Conservation (phyloP, 2,888 invertebrate species). For the Erpobdella octoculata region DNA sequence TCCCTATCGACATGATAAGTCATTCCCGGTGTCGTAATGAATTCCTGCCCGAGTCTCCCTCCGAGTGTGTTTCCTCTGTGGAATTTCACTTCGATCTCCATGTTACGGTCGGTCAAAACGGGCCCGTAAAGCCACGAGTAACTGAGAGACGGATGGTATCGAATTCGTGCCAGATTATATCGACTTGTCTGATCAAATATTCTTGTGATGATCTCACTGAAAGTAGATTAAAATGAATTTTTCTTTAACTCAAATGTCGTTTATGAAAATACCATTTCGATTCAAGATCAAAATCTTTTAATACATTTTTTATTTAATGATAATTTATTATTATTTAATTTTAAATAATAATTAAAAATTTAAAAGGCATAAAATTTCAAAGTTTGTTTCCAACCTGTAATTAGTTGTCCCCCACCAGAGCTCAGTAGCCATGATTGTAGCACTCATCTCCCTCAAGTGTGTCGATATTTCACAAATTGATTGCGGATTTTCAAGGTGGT, state of each 20-base stretch:
- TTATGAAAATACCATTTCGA: too few relatives aligned
- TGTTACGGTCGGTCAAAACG: slow-evolving; percentile 28
- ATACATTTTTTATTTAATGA: too few relatives aligned
- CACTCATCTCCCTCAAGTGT: slow-evolving; percentile 71
- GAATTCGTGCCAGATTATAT: slow-evolving; percentile 85
- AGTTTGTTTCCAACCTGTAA: slow-evolving; percentile 17
- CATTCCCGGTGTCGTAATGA: slow-evolving; percentile 15
- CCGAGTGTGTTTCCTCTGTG: slow-evolving; percentile 25
- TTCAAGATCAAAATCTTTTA: too few relatives aligned
- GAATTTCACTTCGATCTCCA: slow-evolving; percentile 24
- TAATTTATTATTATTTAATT: too few relatives aligned
- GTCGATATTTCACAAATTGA: slow-evolving; percentile 90
- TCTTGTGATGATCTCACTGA: slow-evolving; percentile 38
- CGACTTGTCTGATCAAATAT: slow-evolving; percentile 50
- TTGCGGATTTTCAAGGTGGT: slow-evolving; percentile 80
- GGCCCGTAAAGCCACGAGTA: slow-evolving; percentile 63
- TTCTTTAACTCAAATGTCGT: too few relatives aligned
- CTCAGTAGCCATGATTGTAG: slow-evolving; percentile 72
- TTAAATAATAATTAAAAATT: too few relatives aligned
- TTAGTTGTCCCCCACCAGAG: slow-evolving; percentile 73
- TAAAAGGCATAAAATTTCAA: neutral
- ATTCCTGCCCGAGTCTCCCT: slow-evolving; percentile 23
- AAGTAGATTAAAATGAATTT: neutral
- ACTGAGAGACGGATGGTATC: slow-evolving; percentile 75
- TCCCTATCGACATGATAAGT: slow-evolving; percentile 80